A percentile compares a stretch with the other conserved stretches of the same genome.
Evolutionary conservation across 2,797 vertebrate species (phyloP).

Genomic region (Lepilemur ruficaudatus): DNA sequence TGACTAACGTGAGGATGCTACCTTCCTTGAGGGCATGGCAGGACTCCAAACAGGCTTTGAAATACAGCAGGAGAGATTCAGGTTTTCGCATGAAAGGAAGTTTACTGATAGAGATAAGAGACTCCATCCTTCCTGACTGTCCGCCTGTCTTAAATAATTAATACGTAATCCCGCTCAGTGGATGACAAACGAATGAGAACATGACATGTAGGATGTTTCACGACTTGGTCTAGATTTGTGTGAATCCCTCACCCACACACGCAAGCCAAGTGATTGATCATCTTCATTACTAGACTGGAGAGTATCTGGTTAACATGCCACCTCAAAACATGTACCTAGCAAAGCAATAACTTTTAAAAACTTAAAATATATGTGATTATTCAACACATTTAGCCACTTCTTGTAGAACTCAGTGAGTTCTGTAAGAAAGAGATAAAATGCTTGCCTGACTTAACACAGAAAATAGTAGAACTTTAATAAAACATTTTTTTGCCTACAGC

Average conservation of each 20-base stretch:
- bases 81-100: not conserved
- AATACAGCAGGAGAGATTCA: not conserved
- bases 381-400: not conserved
- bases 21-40: not conserved
- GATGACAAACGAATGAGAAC: not conserved
- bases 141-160: conserved; percentile 13
- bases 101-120: not conserved
- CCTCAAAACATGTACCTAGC: not conserved
- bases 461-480: conserved; percentile 46
- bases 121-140: not conserved
- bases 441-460: not conserved
- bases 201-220: not conserved
- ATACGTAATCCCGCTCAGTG: not conserved
- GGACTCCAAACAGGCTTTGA: not conserved
- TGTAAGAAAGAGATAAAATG: not conserved
- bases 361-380: not conserved
- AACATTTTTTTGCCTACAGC: conserved; percentile 9
- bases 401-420: not conserved
- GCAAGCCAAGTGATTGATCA: not conserved
- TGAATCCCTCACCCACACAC: not conserved
- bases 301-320: not conserved
- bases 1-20: not conserved
- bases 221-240: not conserved
- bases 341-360: not conserved
- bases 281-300: not conserved